Percentiles rank a stretch among this genome's conserved stretches.
These are phyloP conservation scores for Sinopyrophorus schimmeli DNA, from an alignment of 2,888 invertebrate genomes.

Conservation along the genomic window DNA sequence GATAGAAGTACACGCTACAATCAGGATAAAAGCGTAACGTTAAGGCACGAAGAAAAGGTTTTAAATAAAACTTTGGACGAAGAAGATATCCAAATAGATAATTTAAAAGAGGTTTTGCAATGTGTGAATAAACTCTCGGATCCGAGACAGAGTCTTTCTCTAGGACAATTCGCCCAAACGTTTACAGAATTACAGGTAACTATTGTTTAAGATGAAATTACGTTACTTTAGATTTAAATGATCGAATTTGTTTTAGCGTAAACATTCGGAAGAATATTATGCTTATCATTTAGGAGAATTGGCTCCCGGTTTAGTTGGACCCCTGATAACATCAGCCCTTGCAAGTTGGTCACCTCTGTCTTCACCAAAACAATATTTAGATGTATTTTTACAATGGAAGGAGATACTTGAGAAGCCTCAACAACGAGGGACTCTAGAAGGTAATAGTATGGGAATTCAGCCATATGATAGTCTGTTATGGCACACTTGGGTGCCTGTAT, in stretches of 20 bases:
- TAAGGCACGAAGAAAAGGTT: constrained; percentile 78
- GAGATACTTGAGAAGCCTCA: constrained; percentile 58
- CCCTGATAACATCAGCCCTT: constrained; percentile 76
- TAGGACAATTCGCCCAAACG: constrained; percentile 62
- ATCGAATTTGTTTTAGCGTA: constrained; percentile 55
- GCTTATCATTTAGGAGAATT: constrained; percentile 82
- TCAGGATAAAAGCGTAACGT: constrained; percentile 75
- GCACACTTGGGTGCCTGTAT: constrained; percentile 88
- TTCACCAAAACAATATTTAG: constrained; percentile 66
- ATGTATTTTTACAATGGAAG: constrained; percentile 72
- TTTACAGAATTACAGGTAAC: constrained; percentile 61
- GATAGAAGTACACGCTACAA: constrained; percentile 77
- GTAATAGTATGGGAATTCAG: constrained; percentile 58
- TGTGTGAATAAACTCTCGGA: constrained; percentile 67
- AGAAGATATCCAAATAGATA: constrained; percentile 73
- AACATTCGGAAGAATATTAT: constrained; percentile 77
- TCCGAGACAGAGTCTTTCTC: constrained; percentile 58
- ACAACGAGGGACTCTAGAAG: constrained; percentile 53
- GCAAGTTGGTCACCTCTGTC: constrained; percentile 79
- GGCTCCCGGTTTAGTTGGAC: constrained; percentile 82
- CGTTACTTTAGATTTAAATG: constrained; percentile 12
- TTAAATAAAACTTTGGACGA: constrained; percentile 68
- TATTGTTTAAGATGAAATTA: constrained; percentile 15
- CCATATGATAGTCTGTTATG: constrained; percentile 85
- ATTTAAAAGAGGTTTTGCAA: constrained; percentile 69